Evolutionary conservation across 2,797 vertebrate species (phyloP).

Genomic region (Cercopithecus hamlyni): DNA sequence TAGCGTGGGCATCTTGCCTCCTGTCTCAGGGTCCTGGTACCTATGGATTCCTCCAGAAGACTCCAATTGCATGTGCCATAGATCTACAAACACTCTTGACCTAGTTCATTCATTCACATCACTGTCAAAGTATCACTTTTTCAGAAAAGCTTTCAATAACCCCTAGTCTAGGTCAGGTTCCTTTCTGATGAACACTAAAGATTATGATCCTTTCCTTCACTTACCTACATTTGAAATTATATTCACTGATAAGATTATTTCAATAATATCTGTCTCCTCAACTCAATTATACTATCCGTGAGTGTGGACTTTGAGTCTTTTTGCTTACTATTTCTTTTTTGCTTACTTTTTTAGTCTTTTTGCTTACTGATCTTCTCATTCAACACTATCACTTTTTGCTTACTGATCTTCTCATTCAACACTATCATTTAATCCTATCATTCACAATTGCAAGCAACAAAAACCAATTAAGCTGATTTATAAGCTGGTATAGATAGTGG

Average conservation of each 20-base stretch:
- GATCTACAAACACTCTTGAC: background rate
- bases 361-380: background rate
- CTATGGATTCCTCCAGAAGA: background rate
- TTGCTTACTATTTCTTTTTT: background rate
- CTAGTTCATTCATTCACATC: background rate
- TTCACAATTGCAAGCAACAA: background rate
- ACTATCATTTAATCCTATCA: background rate
- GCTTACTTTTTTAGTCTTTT: background rate
- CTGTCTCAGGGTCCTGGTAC: background rate
- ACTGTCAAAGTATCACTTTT: background rate
- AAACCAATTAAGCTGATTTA: constrained; percentile 8
- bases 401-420: background rate
- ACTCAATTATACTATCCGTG: background rate
- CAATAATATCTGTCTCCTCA: background rate
- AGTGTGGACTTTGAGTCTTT: background rate
- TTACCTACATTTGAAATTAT: background rate
- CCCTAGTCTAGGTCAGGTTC: background rate
- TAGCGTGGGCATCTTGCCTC: background rate
- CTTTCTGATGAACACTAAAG: background rate
- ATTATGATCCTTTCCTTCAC: background rate
- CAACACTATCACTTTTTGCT: background rate
- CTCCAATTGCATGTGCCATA: background rate
- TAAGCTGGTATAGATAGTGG: background rate
- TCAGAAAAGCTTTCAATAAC: background rate
- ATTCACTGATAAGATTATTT: background rate